phyloP scores from a whole-genome alignment of 1,140 invertebrate species.

The Octopus sinensis region DNA sequence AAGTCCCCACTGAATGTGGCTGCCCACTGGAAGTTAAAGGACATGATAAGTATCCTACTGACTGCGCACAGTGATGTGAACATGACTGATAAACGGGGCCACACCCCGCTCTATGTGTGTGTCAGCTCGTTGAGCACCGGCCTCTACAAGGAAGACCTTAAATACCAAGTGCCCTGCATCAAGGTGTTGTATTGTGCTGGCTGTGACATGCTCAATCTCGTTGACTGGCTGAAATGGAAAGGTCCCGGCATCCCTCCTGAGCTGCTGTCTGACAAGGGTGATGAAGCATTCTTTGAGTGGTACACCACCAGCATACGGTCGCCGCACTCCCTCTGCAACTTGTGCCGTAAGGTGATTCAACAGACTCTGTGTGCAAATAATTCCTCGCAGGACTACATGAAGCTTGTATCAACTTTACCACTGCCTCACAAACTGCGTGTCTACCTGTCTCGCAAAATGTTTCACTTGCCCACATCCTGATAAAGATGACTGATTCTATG shows the following conservation, averaged over 20 bases:
- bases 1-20: slow-evolving; percentile 53
- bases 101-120: slow-evolving; percentile 55
- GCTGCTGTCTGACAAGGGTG: slow-evolving; percentile 38
- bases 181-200: slow-evolving; percentile 48
- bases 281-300: slow-evolving; percentile 49
- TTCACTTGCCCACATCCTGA: slow-evolving; percentile 35
- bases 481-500: neutral
- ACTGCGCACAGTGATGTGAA: slow-evolving; percentile 46
- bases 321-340: slow-evolving; percentile 48
- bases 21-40: slow-evolving; percentile 54
- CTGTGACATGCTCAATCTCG: slow-evolving; percentile 56
- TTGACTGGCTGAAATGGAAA: slow-evolving; percentile 55
- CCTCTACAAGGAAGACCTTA: slow-evolving; percentile 54
- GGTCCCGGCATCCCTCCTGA: slow-evolving; percentile 53
- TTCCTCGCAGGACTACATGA: slow-evolving; percentile 28
- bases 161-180: slow-evolving; percentile 51
- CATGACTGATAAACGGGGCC: slow-evolving; percentile 46
- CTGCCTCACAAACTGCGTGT: slow-evolving; percentile 39
- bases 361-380: slow-evolving; percentile 39
- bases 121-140: slow-evolving; percentile 53
- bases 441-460: slow-evolving; percentile 43
- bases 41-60: slow-evolving; percentile 50
- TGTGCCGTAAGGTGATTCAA: slow-evolving; percentile 54
- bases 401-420: slow-evolving; percentile 35
- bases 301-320: slow-evolving; percentile 48